phyloP scores from a whole-genome alignment of 2,888 invertebrate species.

The Pterostichus madidus region DNA sequence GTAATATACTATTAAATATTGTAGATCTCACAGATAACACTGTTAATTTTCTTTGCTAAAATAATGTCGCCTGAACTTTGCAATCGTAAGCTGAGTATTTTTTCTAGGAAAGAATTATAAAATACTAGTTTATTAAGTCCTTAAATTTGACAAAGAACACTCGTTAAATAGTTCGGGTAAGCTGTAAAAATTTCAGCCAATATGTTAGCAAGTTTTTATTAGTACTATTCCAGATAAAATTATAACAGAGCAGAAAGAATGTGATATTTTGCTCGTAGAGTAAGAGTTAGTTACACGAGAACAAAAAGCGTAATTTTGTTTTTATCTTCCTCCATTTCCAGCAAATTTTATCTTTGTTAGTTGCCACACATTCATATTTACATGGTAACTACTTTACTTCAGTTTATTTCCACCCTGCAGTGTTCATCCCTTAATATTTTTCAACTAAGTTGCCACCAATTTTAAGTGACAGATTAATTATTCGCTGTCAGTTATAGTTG shows the following conservation, averaged over 20 bases:
- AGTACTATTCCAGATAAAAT: slow-evolving; percentile 23
- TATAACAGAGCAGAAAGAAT: slow-evolving; percentile 13
- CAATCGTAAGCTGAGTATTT: too few relatives aligned
- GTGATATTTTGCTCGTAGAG: neutral
- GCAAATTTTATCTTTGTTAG: slow-evolving; percentile 20
- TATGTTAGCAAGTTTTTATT: slow-evolving; percentile 46
- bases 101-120: slow-evolving; percentile 20
- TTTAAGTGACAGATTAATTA: too few relatives aligned
- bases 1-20: too few relatives aligned
- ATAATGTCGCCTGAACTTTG: too few relatives aligned
- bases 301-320: slow-evolving; percentile 30
- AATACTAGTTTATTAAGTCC: slow-evolving; percentile 32
- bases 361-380: neutral
- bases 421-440: too few relatives aligned
- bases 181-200: slow-evolving; percentile 42
- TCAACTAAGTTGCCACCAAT: too few relatives aligned
- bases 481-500: too few relatives aligned
- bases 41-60: too few relatives aligned
- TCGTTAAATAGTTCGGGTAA: slow-evolving; percentile 38
- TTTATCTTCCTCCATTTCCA: slow-evolving; percentile 13
- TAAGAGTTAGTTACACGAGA: neutral
- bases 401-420: too few relatives aligned
- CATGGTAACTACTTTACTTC: neutral
- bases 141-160: slow-evolving; percentile 39
- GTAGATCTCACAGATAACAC: too few relatives aligned